phyloP scores from a whole-genome alignment of 2,797 vertebrate genomes.

The Rousettus madagascariensis region DNA sequence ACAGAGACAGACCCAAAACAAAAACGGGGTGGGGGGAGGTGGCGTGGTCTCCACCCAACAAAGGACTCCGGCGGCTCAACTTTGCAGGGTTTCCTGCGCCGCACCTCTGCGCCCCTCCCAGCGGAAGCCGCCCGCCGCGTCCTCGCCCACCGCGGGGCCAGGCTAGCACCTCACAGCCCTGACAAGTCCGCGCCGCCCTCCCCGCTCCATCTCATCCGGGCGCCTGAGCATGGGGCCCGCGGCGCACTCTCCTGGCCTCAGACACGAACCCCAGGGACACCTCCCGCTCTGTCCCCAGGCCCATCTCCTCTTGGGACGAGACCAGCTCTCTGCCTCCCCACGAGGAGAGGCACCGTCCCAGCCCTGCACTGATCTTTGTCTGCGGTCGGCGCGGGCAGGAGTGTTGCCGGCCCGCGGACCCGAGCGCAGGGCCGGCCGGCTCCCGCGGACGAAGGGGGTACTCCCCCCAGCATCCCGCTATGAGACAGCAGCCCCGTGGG shows the following conservation, averaged over 20 bases:
- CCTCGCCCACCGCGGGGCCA: neutral
- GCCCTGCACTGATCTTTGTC: constrained; percentile 58
- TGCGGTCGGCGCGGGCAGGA: neutral
- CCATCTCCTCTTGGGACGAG: neutral
- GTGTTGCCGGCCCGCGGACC: neutral
- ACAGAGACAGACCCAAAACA: neutral
- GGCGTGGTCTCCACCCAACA: constrained; percentile 53
- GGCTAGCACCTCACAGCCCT: neutral
- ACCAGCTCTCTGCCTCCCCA: neutral
- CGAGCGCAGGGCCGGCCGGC: neutral
- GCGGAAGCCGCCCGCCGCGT: neutral
- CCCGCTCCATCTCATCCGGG: neutral
- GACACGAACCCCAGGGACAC: neutral
- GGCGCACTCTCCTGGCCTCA: neutral
- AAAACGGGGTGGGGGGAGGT: neutral
- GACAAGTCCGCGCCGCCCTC: neutral
- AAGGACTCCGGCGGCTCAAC: constrained; percentile 67
- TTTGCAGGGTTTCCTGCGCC: constrained; percentile 53
- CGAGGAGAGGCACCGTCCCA: neutral
- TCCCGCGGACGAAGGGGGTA: neutral
- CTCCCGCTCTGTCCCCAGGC: neutral
- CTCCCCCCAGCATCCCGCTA: neutral
- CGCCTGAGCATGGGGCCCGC: neutral
- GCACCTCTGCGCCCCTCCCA: neutral
- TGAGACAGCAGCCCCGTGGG: constrained; percentile 57